Percentiles rank a stretch among this genome's conserved stretches.
Evolutionary conservation across 2,797 vertebrate genomes (phyloP).

Genomic region (Pithecia hirsuta): DNA sequence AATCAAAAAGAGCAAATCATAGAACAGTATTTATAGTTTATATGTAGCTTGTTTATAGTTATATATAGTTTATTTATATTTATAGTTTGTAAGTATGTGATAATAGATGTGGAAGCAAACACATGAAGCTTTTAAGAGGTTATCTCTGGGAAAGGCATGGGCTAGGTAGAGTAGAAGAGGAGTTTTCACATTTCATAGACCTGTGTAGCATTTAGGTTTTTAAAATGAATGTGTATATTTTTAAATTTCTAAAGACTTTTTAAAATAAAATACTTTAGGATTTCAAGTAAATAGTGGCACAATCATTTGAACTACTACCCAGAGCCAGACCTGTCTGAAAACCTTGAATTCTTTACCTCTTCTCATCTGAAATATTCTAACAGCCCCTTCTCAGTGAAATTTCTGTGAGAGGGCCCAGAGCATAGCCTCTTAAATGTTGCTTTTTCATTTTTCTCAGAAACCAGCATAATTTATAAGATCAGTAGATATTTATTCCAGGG

Average conservation of each 20-base stretch:
- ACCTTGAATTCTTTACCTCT: background rate
- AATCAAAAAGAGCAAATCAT: background rate
- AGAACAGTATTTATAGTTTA: background rate
- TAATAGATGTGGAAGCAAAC: background rate
- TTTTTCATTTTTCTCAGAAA: slow-evolving; percentile 47
- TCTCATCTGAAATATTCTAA: background rate
- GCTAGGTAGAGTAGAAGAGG: background rate
- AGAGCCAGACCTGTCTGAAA: background rate
- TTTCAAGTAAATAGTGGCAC: background rate
- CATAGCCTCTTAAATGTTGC: background rate
- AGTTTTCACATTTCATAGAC: background rate
- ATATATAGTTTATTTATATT: too few species aligned
- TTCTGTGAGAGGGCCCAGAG: background rate
- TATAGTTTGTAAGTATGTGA: background rate
- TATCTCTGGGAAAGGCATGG: background rate
- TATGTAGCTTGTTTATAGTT: too few species aligned
- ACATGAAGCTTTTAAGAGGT: background rate
- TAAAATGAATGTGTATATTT: background rate
- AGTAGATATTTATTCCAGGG: background rate
- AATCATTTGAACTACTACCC: background rate
- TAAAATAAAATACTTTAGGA: background rate
- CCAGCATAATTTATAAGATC: slow-evolving; percentile 33
- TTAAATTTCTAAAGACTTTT: background rate
- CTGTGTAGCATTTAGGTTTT: background rate
- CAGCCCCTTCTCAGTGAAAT: background rate